Percentiles rank a stretch among this genome's conserved stretches.
Evolutionary conservation across 2,113 vertebrate genomes (phyloP).

Genomic region (Dipodomys ordii): DNA sequence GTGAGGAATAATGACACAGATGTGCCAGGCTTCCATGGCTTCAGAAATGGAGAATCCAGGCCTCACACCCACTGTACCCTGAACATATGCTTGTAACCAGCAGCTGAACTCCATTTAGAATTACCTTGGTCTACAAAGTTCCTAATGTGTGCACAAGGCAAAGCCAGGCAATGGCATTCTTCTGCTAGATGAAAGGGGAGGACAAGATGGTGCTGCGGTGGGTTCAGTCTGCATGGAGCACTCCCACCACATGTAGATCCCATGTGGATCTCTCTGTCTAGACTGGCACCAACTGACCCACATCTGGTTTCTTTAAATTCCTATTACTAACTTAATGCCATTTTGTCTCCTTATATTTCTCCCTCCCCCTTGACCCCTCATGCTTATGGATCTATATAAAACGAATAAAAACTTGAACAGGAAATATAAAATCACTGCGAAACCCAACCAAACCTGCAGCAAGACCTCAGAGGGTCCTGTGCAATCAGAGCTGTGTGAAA

Average conservation of each 20-base stretch:
- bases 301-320: constrained; percentile 21
- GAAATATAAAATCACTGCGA: constrained; percentile 74
- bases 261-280: not conserved
- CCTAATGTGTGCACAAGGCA: not conserved
- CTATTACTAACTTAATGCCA: constrained; percentile 2
- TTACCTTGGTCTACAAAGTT: not conserved
- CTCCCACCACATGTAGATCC: not conserved
- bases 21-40: not conserved
- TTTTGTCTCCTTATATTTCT: constrained; percentile 35
- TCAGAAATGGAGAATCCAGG: not conserved
- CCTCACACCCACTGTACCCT: not conserved
- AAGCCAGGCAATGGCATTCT: not conserved
- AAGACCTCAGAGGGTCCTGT: constrained; percentile 63
- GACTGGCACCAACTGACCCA: not conserved
- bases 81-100: not conserved
- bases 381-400: constrained; percentile 74
- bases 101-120: not conserved
- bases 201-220: fast-evolving
- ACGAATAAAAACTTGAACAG: constrained; percentile 70
- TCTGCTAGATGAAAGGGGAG: not conserved
- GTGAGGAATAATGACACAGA: not conserved
- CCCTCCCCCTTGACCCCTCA: constrained; percentile 48
- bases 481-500: constrained; percentile 58
- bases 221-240: not conserved
- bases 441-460: constrained; percentile 69